phyloP scores from a whole-genome alignment of 2,113 vertebrate genomes.

The Sturnira hondurensis region DNA sequence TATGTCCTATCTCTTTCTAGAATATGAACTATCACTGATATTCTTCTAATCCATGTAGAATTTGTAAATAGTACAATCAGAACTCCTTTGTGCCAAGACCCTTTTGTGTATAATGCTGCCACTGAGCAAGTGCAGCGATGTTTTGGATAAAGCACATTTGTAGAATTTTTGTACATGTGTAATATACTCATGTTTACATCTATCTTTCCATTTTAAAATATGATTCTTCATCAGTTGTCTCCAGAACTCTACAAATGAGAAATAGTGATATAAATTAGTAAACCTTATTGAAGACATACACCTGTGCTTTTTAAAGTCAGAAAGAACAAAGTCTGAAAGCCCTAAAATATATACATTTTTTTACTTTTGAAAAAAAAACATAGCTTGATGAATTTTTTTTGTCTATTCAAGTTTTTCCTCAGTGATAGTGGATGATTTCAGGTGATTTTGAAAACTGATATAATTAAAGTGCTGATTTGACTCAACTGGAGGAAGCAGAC shows the following conservation, averaged over 20 bases:
- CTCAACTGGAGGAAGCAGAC: not conserved
- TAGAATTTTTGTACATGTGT: not conserved
- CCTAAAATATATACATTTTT: not conserved
- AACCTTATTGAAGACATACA: not conserved
- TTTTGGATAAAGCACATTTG: conserved; percentile 29
- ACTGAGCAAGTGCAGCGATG: conserved; percentile 51
- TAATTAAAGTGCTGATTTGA: not conserved
- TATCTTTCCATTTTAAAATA: not conserved
- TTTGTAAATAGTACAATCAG: conserved; percentile 70
- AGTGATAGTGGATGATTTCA: not conserved
- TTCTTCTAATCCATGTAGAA: conserved; percentile 37
- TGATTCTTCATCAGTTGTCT: not conserved
- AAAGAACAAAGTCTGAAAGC: not conserved
- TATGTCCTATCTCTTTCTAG: not conserved
- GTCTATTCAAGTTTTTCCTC: not conserved
- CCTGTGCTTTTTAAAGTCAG: not conserved
- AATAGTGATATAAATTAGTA: not conserved
- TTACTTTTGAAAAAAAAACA: not conserved
- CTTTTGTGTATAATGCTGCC: conserved; percentile 69
- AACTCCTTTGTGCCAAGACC: conserved; percentile 79
- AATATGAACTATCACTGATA: conserved; percentile 29
- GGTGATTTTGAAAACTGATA: not conserved
- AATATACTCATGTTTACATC: not conserved
- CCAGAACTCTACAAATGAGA: conserved; percentile 24
- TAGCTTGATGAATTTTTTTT: conserved; percentile 15